Conservation (phyloP, 2,888 invertebrate genomes). For the Athalia circularis region DNA sequence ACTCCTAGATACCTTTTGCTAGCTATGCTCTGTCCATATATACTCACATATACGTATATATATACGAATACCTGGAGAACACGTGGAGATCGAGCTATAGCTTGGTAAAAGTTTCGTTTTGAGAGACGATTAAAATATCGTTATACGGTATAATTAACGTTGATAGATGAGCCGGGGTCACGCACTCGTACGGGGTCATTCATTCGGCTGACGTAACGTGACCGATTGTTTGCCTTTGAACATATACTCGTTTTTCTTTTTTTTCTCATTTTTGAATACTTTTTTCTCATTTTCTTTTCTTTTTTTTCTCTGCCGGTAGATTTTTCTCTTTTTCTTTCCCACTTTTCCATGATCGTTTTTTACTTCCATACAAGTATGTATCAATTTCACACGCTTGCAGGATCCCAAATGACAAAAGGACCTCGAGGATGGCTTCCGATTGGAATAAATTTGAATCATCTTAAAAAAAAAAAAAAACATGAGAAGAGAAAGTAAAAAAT, state of each 20-base stretch:
- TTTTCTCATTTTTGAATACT: background rate
- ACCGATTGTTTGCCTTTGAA: conserved; percentile 44
- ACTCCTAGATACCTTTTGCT: too few species aligned
- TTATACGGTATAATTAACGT: conserved; percentile 45
- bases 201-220: conserved; percentile 44
- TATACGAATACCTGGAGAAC: too few species aligned
- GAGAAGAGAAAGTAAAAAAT: too few species aligned
- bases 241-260: background rate
- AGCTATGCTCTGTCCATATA: too few species aligned
- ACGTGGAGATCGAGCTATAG: too few species aligned
- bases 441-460: too few species aligned
- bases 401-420: too few species aligned
- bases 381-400: conserved; percentile 17
- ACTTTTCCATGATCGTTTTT: conserved; percentile 19
- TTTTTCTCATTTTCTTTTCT: background rate
- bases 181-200: conserved; percentile 34
- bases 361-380: background rate
- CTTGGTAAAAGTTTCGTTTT: too few species aligned
- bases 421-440: too few species aligned
- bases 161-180: conserved; percentile 43
- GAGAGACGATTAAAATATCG: conserved; percentile 44
- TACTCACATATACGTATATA: too few species aligned
- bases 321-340: conserved; percentile 1
- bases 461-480: too few species aligned
- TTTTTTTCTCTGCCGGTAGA: background rate